Evolutionary conservation across 2,113 vertebrate genomes (phyloP).

Genomic region (Ceyx melanurus): DNA sequence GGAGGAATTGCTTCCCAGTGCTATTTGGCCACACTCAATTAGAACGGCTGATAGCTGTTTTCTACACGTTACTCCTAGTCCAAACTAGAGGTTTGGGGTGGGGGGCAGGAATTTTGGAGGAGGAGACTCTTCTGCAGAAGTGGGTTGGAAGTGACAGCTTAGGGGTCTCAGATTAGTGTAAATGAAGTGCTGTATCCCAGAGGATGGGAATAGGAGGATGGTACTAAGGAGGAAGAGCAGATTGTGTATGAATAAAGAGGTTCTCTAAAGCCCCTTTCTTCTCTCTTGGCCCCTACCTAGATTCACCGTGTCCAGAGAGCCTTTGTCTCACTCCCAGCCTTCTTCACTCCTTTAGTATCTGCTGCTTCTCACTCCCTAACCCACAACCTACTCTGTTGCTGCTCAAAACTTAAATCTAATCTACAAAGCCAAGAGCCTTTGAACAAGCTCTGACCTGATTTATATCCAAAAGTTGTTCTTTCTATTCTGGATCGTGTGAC

Average conservation of each 20-base stretch:
- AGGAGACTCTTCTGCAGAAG: not conserved
- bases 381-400: not conserved
- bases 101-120: not conserved
- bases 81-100: not conserved
- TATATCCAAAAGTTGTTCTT: not conserved
- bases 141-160: not conserved
- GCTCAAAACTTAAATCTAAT: not conserved
- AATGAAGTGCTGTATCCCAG: not conserved
- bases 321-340: not conserved
- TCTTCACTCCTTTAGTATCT: not conserved
- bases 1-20: not conserved
- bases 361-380: not conserved
- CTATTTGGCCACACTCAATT: not conserved
- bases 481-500: not conserved
- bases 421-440: not conserved
- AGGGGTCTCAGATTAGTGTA: not conserved
- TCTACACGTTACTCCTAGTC: not conserved
- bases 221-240: not conserved
- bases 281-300: not conserved
- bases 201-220: not conserved
- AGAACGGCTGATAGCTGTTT: not conserved
- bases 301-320: not conserved
- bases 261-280: not conserved
- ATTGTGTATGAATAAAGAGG: fast-evolving
- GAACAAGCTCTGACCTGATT: not conserved